Evolutionary conservation across 1,140 invertebrate genomes (phyloP).

Genomic region (Tetragnatha versicolor): DNA sequence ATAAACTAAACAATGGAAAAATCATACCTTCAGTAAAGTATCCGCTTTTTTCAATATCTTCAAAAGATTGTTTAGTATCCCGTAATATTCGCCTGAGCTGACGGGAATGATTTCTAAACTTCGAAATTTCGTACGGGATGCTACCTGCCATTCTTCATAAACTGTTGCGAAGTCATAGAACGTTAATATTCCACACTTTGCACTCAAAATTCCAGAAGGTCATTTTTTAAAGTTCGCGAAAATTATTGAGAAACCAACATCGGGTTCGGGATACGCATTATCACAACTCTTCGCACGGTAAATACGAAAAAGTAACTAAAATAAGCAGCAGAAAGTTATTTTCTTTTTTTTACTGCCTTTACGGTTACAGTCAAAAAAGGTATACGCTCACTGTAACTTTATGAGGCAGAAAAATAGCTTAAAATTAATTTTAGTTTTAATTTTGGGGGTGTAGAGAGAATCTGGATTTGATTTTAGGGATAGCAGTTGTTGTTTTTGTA

Average conservation of each 20-base stretch:
- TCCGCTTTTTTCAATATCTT: constrained; percentile 71
- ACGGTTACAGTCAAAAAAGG: too few species aligned
- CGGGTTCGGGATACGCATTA: not conserved
- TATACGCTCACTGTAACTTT: too few species aligned
- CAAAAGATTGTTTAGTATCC: constrained; percentile 73
- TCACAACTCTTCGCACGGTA: not conserved
- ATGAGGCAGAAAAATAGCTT: too few species aligned
- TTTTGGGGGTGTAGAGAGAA: too few species aligned
- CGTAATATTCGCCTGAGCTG: constrained; percentile 70
- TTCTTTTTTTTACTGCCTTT: too few species aligned
- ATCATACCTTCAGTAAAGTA: constrained; percentile 71
- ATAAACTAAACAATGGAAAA: not conserved
- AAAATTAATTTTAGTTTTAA: too few species aligned
- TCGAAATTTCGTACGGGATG: constrained; percentile 68
- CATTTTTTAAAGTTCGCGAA: constrained; percentile 6
- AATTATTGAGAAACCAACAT: not conserved
- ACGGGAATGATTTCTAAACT: constrained; percentile 67
- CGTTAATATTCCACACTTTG: too few species aligned
- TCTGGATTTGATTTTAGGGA: too few species aligned
- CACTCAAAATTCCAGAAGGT: too few species aligned
- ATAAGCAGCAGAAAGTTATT: too few species aligned
- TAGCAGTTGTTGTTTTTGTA: too few species aligned
- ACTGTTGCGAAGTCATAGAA: not conserved
- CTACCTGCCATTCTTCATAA: constrained; percentile 53
- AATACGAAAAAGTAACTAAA: not conserved